Conservation (phyloP, 2,797 vertebrate species). For the Falco peregrinus region DNA sequence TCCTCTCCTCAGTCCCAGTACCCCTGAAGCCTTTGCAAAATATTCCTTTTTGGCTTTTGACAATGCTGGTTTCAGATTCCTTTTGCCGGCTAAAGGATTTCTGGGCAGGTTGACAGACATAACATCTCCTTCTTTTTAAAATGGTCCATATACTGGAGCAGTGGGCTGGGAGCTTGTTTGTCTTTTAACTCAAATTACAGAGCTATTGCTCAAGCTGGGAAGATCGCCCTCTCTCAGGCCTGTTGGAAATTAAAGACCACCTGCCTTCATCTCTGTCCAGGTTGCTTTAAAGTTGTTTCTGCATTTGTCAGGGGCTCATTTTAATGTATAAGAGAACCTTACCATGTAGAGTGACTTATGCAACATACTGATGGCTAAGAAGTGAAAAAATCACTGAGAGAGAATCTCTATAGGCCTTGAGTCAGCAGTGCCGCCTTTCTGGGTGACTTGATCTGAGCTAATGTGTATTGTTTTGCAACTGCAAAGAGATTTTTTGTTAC, state of each 20-base stretch:
- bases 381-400: background rate
- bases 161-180: slow-evolving; percentile 9
- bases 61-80: background rate
- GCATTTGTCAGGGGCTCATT: background rate
- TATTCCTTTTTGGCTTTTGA: slow-evolving; percentile 2
- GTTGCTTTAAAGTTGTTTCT: background rate
- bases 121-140: slow-evolving; percentile 37
- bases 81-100: background rate
- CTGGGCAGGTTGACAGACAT: slow-evolving; percentile 47
- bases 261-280: background rate
- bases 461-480: background rate
- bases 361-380: background rate
- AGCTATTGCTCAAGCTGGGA: slow-evolving; percentile 3
- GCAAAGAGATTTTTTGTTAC: background rate
- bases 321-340: background rate
- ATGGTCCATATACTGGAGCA: background rate
- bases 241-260: background rate
- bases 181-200: slow-evolving; percentile 38
- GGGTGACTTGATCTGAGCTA: background rate
- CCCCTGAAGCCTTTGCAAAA: background rate
- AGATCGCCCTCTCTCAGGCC: background rate
- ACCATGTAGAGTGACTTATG: background rate
- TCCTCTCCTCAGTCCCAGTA: background rate
- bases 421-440: background rate
- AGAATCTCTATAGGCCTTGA: background rate